Evolutionary conservation across 1,140 invertebrate species (phyloP).

Genomic region (Drosophila sproati): DNA sequence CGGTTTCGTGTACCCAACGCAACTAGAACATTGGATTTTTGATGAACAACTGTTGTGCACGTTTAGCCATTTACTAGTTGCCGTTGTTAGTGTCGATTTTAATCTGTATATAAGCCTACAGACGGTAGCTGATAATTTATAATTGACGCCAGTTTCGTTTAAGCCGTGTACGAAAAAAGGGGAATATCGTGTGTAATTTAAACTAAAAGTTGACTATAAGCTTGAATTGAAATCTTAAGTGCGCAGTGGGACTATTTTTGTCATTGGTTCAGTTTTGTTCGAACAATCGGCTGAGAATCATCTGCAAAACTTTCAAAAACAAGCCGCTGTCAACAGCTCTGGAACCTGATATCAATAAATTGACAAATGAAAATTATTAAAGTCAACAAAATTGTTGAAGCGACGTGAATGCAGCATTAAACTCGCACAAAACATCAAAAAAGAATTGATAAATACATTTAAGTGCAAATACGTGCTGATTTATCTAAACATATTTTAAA

Average conservation of each 20-base stretch:
- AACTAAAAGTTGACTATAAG: constrained; percentile 18
- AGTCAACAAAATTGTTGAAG: not conserved
- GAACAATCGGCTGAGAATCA: constrained; percentile 9
- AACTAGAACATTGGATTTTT: constrained; percentile 25
- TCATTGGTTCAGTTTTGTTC: constrained; percentile 16
- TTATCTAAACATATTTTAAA: constrained; percentile 11
- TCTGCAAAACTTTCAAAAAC: too few relatives aligned
- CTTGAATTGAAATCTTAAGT: constrained; percentile 12
- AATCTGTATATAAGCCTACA: constrained; percentile 38
- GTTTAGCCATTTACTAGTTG: not conserved
- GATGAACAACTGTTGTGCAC: constrained; percentile 55
- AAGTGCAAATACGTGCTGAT: constrained; percentile 2
- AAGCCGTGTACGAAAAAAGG: not conserved
- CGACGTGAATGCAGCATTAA: not conserved
- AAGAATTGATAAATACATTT: constrained; percentile 9
- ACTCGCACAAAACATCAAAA: not conserved
- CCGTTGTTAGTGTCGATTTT: not conserved
- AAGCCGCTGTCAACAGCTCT: too few relatives aligned
- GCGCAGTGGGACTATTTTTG: constrained; percentile 15
- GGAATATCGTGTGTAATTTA: constrained; percentile 3
- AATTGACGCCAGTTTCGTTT: not conserved
- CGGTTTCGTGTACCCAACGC: too few relatives aligned
- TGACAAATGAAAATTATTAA: not conserved
- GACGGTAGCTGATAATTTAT: constrained; percentile 48
- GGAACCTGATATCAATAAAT: not conserved